Conservation (phyloP, 2,113 vertebrate genomes). For the Sinosuthora webbiana region DNA sequence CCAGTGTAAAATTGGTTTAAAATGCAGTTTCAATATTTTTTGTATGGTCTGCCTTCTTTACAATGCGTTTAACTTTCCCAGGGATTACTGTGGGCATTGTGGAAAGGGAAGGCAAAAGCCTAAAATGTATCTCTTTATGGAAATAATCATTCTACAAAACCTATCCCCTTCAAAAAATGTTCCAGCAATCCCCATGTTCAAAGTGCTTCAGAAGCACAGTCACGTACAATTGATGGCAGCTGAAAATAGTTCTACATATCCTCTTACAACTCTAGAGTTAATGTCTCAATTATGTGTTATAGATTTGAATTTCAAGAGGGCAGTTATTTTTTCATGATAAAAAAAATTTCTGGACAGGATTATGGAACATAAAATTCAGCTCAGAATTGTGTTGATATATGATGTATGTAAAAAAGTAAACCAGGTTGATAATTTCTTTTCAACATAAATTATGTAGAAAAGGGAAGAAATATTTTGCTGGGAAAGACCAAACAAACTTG, state of each 20-base stretch:
- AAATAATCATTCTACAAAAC: not conserved
- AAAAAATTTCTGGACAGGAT: not conserved
- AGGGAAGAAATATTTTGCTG: not conserved
- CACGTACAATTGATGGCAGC: not conserved
- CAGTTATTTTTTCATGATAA: not conserved
- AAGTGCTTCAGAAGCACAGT: not conserved
- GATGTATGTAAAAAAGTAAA: not conserved
- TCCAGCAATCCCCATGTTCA: not conserved
- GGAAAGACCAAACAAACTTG: not conserved
- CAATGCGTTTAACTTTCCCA: not conserved
- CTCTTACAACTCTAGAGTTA: not conserved
- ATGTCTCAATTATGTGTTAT: not conserved
- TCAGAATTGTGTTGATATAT: not conserved
- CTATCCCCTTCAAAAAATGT: not conserved
- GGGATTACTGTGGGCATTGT: not conserved
- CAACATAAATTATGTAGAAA: not conserved
- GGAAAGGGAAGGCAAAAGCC: not conserved
- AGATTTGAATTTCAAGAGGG: not conserved
- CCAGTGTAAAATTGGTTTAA: not conserved
- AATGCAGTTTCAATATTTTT: not conserved
- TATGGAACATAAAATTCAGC: not conserved
- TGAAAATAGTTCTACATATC: not conserved
- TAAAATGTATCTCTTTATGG: not conserved
- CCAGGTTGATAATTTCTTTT: not conserved
- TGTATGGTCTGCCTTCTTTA: not conserved